Base-by-base conservation (phyloP, 2,113 vertebrate genomes). In the Zapornia atra region DNA sequence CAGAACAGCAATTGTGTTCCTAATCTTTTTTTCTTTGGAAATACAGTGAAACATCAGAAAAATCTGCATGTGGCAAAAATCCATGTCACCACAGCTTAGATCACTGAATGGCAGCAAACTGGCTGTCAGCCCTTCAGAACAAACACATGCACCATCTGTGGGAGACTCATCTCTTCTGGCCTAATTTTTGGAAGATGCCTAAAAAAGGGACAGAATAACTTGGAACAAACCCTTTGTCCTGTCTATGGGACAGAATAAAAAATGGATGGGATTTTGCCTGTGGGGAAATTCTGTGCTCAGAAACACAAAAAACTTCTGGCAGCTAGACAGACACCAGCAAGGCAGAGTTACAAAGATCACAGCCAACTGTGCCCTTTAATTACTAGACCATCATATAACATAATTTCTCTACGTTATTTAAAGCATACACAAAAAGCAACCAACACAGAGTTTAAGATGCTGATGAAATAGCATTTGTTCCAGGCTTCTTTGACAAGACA, bases 401-500 rank as follows among this genome's bases (percentile, higher is more conserved):
- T 51, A 33, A 61, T 87, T 85, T 36, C 53, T 91, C 59, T 77
- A 2, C n/a, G 59, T 85, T 94, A 93, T 85, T 96, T 91, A 89
- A 91, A 90, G 82, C 40, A 50, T 42, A 60, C 33, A 80, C 26
- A 78, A 88, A 86, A 70, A 50, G 68, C 54, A 80, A 73, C 36
- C 50, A 82, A 44, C 34, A 36, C 40, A 19, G 33, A 81, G 38
- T 38, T 81, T 92, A 42, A 75, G 79, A 38, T 38, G 16, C 51
- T 68, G 82, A 83, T 82, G 79, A 94, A 96, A 85, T 5, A 61
- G 36, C 70, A 86, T 93, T 92, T 95, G 85, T 64, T 96, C 72
- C 86, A 88, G 94, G 38, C 14, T 86, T 63, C 78, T 73, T 86
- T 91, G 68, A 90, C 79, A 77, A 90, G 79, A 86, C 51, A 92